These are phyloP conservation scores for Leptopilina syphax DNA, from an alignment of 2,888 invertebrate genomes.

Conservation along the genomic window DNA sequence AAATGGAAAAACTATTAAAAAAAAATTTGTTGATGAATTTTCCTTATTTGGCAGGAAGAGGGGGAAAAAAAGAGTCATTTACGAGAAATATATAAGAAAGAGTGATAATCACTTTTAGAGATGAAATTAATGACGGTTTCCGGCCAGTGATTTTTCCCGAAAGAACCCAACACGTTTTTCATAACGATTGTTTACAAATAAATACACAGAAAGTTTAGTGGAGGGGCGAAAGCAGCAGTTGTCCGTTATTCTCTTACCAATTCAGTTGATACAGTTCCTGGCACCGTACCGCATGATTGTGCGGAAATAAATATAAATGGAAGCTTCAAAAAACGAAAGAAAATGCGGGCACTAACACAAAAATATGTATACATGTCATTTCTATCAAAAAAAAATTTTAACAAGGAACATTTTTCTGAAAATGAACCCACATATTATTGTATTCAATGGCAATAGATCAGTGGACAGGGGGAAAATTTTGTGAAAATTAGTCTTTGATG, in stretches of 20 bases:
- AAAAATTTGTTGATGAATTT: too few species aligned
- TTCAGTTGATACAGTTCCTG: constrained; percentile 9
- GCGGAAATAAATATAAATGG: constrained; percentile 1
- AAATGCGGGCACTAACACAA: neutral
- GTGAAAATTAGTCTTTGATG: too few species aligned
- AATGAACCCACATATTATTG: neutral
- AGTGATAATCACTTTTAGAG: neutral
- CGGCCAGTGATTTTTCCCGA: neutral
- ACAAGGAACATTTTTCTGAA: neutral
- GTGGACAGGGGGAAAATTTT: too few species aligned
- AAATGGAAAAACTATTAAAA: too few species aligned
- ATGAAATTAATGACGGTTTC: neutral
- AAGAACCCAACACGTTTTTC: neutral
- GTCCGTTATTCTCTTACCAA: constrained; percentile 12
- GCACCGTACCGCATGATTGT: constrained; percentile 20
- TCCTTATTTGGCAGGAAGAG: too few species aligned
- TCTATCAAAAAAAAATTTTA: neutral
- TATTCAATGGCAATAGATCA: too few species aligned
- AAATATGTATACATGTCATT: neutral
- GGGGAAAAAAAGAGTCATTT: neutral
- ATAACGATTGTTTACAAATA: constrained; percentile 13
- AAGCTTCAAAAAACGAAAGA: neutral
- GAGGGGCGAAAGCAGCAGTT: neutral
- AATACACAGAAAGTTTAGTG: neutral
- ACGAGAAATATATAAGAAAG: neutral